phyloP scores from a whole-genome alignment of 2,113 vertebrate genomes.

The Chloropsis cyanopogon region DNA sequence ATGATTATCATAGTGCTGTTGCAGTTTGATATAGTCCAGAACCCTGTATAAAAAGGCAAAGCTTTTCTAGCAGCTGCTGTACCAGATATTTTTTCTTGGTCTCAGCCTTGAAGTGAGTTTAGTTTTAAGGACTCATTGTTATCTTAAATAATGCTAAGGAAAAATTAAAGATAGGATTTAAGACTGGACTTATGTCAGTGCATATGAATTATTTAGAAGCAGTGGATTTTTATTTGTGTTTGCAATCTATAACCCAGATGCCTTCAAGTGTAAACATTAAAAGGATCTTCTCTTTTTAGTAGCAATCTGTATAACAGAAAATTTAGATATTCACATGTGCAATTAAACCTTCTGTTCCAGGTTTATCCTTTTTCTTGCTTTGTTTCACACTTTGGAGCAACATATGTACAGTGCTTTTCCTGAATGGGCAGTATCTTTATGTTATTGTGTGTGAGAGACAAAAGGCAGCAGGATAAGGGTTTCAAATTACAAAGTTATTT shows the following conservation, averaged over 20 bases:
- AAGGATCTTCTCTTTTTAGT: background rate
- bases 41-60: background rate
- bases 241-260: background rate
- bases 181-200: background rate
- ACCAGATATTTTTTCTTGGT: background rate
- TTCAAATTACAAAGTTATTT: background rate
- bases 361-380: background rate
- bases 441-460: background rate
- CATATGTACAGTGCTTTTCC: background rate
- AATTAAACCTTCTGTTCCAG: background rate
- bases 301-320: background rate
- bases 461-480: background rate
- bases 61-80: background rate
- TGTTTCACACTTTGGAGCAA: background rate
- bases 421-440: background rate
- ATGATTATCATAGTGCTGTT: background rate
- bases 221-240: background rate
- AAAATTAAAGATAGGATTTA: background rate
- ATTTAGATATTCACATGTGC: background rate
- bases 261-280: background rate
- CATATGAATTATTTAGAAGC: background rate
- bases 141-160: background rate
- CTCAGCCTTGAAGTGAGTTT: background rate
- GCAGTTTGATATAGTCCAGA: constrained; percentile 14
- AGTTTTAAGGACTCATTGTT: background rate